A percentile compares a stretch with the other conserved stretches of the same genome.
These are phyloP conservation scores for Tholera decimalis DNA, from an alignment of 2,888 invertebrate genomes.

Conservation along the genomic window DNA sequence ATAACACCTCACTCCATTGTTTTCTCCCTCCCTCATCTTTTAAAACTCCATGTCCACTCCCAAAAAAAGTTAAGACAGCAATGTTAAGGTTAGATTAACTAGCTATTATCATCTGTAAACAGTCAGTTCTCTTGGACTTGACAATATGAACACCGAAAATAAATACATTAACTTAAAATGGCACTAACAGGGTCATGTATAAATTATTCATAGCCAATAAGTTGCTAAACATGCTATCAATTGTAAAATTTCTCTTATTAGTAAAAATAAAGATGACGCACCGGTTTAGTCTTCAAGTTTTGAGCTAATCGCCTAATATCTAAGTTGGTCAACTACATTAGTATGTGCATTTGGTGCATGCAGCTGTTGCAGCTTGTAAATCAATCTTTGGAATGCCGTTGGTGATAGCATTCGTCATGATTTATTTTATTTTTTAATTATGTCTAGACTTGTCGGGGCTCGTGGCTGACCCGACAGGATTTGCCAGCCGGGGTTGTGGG, in stretches of 20 bases:
- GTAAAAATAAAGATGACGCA: constrained; percentile 15
- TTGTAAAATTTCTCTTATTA: constrained; percentile 5
- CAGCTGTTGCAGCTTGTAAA: constrained; percentile 12
- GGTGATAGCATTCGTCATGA: neutral
- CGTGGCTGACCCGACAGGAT: too few species aligned
- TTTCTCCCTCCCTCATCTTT: too few species aligned
- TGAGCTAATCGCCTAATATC: neutral
- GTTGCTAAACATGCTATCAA: constrained; percentile 17
- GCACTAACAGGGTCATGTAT: neutral
- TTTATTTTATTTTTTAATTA: constrained; percentile 10
- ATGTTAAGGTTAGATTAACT: too few species aligned
- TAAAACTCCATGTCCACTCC: too few species aligned
- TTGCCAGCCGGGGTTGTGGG: too few species aligned
- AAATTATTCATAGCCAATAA: constrained; percentile 29
- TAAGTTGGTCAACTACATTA: constrained; percentile 7
- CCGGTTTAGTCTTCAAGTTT: neutral
- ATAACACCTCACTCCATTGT: too few species aligned
- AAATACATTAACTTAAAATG: constrained; percentile 1
- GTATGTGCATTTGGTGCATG: neutral
- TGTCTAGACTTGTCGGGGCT: neutral
- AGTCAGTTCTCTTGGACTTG: neutral
- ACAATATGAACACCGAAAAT: neutral
- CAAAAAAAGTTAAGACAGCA: too few species aligned
- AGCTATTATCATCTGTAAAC: neutral
- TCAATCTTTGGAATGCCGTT: constrained; percentile 8